Evolutionary conservation across 1,140 invertebrate genomes (phyloP).

Genomic region (Lordiphosa stackelbergi): DNA sequence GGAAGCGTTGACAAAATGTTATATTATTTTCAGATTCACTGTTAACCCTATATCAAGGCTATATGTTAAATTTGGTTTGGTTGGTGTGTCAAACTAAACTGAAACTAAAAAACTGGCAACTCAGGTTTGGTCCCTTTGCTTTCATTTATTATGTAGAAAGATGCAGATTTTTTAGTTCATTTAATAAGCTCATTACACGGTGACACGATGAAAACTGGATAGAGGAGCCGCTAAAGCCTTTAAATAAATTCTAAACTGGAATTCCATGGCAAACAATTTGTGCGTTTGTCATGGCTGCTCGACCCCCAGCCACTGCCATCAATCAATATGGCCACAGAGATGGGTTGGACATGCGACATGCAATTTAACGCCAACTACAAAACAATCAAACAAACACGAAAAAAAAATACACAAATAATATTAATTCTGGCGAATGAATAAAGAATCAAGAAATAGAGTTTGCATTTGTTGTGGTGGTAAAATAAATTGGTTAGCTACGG

Average conservation of each 20-base stretch:
- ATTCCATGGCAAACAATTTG: constrained; percentile 29
- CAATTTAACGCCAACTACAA: constrained; percentile 66
- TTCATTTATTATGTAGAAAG: constrained; percentile 12
- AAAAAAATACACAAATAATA: constrained; percentile 34
- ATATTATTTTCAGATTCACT: neutral
- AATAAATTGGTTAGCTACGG: neutral
- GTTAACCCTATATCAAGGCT: constrained; percentile 41
- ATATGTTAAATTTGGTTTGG: constrained; percentile 48
- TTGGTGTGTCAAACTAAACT: constrained; percentile 3
- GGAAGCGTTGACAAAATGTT: constrained; percentile 14
- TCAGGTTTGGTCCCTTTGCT: constrained; percentile 58
- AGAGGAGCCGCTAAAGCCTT: no score
- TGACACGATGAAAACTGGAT: neutral
- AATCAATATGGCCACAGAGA: constrained; percentile 58
- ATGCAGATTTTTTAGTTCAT: constrained; percentile 13
- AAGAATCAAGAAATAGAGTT: constrained; percentile 38
- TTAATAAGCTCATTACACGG: constrained; percentile 44
- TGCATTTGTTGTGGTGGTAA: constrained; percentile 28
- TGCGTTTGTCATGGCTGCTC: constrained; percentile 42
- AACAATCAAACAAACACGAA: constrained; percentile 16
- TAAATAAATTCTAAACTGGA: no score
- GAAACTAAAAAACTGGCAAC: constrained; percentile 32
- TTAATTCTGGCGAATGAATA: constrained; percentile 50
- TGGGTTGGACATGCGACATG: constrained; percentile 46
- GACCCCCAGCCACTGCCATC: constrained; percentile 44